Conservation (phyloP, 2,797 vertebrate species). For the Lithobates pipiens region DNA sequence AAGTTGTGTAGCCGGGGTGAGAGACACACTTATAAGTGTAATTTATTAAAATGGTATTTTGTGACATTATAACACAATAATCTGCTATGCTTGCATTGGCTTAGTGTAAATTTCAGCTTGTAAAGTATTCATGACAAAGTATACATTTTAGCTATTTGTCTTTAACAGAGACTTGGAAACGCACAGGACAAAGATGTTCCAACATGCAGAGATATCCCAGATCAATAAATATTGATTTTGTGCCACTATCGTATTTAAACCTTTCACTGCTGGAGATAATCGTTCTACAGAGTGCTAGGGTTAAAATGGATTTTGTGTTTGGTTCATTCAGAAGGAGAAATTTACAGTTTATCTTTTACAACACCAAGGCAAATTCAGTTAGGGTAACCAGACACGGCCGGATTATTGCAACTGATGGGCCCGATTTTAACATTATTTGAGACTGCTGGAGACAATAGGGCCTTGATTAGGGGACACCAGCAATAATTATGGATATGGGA, state of each 20-base stretch:
- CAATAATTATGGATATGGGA: too few relatives aligned
- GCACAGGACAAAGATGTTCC: background rate
- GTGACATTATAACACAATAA: too few relatives aligned
- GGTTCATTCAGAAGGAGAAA: background rate
- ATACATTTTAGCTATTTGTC: background rate
- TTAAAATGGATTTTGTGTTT: constrained; percentile 16
- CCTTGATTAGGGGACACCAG: too few relatives aligned
- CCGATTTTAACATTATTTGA: too few relatives aligned
- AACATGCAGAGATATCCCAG: constrained; percentile 3
- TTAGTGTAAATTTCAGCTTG: background rate
- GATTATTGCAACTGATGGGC: too few relatives aligned
- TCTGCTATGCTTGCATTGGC: too few relatives aligned
- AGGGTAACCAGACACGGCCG: too few relatives aligned
- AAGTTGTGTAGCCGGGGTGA: too few relatives aligned
- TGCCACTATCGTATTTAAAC: background rate
- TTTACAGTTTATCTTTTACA: background rate
- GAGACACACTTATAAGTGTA: too few relatives aligned
- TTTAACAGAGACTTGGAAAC: background rate
- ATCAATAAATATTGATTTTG: constrained; percentile 24
- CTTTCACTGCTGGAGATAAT: constrained; percentile 19
- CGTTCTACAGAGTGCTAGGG: background rate
- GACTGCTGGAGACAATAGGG: too few relatives aligned
- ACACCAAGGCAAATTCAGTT: too few relatives aligned
- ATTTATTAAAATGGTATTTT: too few relatives aligned
- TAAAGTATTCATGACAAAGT: background rate